phyloP scores from a whole-genome alignment of 2,113 vertebrate species.

The Cricetomys ansorgei region DNA sequence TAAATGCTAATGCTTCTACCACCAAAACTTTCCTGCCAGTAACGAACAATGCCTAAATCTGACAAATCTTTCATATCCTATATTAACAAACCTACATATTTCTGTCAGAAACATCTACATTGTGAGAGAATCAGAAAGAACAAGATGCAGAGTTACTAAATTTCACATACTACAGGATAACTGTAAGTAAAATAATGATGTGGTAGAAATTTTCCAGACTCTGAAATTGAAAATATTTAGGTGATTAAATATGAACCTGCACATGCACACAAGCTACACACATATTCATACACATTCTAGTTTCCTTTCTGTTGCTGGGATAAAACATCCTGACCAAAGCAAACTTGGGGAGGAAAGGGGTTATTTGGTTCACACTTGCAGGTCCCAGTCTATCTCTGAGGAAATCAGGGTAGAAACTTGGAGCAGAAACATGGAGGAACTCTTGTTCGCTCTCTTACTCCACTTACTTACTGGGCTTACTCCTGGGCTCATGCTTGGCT shows the following conservation, averaged over 20 bases:
- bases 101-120: neutral
- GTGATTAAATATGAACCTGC: neutral
- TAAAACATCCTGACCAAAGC: neutral
- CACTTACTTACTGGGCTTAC: too few species aligned
- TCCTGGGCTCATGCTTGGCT: neutral
- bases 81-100: neutral
- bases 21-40: neutral
- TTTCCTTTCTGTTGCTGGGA: neutral
- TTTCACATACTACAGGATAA: neutral
- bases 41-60: neutral
- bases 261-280: neutral
- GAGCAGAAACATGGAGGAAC: neutral
- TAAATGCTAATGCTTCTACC: neutral
- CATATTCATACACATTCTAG: neutral
- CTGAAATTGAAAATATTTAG: neutral
- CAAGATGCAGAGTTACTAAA: neutral
- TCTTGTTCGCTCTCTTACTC: neutral
- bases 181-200: neutral
- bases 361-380: neutral
- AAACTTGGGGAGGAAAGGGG: neutral
- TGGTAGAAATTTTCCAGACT: neutral
- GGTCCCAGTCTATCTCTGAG: neutral
- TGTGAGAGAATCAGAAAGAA: neutral
- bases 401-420: neutral
- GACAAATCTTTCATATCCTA: neutral